Evolutionary conservation across 1,140 invertebrate genomes (phyloP).

Genomic region (Chironomus tepperi): DNA sequence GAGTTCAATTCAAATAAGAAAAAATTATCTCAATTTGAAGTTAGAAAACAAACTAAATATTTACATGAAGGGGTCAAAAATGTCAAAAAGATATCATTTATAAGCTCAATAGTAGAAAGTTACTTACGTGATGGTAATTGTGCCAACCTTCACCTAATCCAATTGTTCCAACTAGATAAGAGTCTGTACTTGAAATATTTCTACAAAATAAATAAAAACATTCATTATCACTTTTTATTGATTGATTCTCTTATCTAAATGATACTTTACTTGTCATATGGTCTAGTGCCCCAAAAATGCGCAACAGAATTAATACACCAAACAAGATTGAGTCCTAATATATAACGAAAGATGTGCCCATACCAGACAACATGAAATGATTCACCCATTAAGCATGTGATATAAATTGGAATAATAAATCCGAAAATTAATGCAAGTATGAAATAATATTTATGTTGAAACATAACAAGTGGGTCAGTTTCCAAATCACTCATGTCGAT

Average conservation of each 20-base stretch:
- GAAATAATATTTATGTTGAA: constrained; percentile 63
- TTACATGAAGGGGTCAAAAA: too few species aligned
- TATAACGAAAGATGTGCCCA: constrained; percentile 49
- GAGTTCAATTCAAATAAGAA: too few species aligned
- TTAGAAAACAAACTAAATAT: too few species aligned
- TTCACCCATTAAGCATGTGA: constrained; percentile 54
- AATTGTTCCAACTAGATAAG: constrained; percentile 39
- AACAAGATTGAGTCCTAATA: constrained; percentile 70
- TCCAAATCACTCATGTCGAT: constrained; percentile 60
- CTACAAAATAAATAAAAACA: constrained; percentile 32
- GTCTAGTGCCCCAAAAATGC: constrained; percentile 80
- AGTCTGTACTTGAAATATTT: constrained; percentile 16
- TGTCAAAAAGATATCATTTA: too few species aligned
- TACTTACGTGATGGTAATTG: constrained; percentile 57
- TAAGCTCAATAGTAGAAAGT: too few species aligned
- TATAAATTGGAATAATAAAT: constrained; percentile 61
- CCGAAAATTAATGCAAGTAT: constrained; percentile 54
- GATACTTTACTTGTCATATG: constrained; percentile 71
- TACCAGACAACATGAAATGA: constrained; percentile 40
- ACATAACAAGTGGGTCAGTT: constrained; percentile 60
- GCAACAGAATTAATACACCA: constrained; percentile 90
- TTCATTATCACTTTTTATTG: too few species aligned
- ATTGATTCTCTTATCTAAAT: background rate
- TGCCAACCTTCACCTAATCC: constrained; percentile 43
- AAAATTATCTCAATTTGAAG: too few species aligned